These are phyloP conservation scores for Orthonevra nobilis DNA, from an alignment of 2,888 invertebrate genomes.

Conservation along the genomic window DNA sequence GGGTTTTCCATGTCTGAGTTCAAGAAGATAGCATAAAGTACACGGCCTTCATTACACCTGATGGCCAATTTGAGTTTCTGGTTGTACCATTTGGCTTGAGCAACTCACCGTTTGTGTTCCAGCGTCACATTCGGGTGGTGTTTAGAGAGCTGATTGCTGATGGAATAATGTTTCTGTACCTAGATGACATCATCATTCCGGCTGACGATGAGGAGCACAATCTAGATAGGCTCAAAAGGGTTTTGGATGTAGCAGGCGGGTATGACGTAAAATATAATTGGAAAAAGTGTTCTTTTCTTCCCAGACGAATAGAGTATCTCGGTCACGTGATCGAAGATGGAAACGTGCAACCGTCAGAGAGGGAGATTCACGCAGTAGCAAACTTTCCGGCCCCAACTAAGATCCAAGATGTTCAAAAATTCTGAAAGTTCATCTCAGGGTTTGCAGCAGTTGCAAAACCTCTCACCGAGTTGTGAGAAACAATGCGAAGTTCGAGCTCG, in stretches of 20 bases:
- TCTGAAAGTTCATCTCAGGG: not conserved
- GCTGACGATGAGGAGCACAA: constrained; percentile 15
- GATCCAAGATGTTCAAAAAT: constrained; percentile 17
- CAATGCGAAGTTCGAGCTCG: not conserved
- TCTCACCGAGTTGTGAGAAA: not conserved
- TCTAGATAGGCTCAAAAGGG: constrained; percentile 22
- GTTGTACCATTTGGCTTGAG: too few relatives aligned
- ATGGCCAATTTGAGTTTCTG: constrained; percentile 72
- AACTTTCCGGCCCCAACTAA: constrained; percentile 4
- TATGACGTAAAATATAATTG: too few relatives aligned
- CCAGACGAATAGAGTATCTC: constrained; percentile 20
- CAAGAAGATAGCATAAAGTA: constrained; percentile 65
- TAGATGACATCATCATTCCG: constrained; percentile 72
- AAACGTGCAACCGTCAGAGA: constrained; percentile 6
- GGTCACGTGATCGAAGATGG: constrained; percentile 4
- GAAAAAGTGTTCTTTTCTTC: constrained; percentile 17
- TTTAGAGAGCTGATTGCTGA: constrained; percentile 19
- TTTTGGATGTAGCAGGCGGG: constrained; percentile 28
- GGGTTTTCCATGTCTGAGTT: constrained; percentile 75
- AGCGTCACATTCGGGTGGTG: constrained; percentile 19
- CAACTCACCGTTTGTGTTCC: constrained; percentile 54
- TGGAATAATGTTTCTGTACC: constrained; percentile 48
- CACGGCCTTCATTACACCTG: constrained; percentile 73
- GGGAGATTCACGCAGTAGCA: not conserved
- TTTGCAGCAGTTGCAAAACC: too few relatives aligned